These are phyloP conservation scores for Nezara viridula DNA, from an alignment of 2,888 invertebrate genomes.

Conservation along the genomic window DNA sequence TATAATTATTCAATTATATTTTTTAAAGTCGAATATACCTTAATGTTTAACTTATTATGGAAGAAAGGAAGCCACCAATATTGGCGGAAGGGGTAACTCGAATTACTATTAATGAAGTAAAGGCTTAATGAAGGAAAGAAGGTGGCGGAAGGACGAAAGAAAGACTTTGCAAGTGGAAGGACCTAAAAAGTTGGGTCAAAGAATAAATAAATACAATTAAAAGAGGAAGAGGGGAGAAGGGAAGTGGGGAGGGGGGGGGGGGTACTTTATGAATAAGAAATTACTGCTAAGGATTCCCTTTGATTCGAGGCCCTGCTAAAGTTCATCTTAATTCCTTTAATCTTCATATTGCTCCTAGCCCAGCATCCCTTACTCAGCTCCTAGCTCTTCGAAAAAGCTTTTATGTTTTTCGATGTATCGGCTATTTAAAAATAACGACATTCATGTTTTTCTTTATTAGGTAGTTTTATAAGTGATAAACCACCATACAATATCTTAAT, in stretches of 20 bases:
- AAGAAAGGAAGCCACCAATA: not conserved
- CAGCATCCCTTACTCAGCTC: not conserved
- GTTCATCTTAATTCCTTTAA: conserved; percentile 41
- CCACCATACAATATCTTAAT: no score
- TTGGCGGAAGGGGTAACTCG: not conserved
- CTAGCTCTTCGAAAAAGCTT: not conserved
- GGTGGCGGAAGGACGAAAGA: not conserved
- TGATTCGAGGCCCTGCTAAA: not conserved
- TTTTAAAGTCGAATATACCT: not conserved
- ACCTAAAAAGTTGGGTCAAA: conserved; percentile 38
- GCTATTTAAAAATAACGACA: not conserved
- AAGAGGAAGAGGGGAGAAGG: not conserved
- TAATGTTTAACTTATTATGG: not conserved
- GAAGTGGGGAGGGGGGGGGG: not conserved
- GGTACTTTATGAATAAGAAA: conserved; percentile 44
- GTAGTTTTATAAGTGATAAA: no score
- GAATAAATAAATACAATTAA: conserved; percentile 48
- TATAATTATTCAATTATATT: no score
- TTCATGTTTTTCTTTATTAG: not conserved
- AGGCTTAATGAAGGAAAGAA: conserved; percentile 30
- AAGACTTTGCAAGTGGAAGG: not conserved
- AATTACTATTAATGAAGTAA: conserved; percentile 40
- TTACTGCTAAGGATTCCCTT: conserved; percentile 34
- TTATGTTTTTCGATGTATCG: not conserved
- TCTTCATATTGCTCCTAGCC: conserved; percentile 35